Evolutionary conservation across 2,888 invertebrate species (phyloP), one percentile per base, ranked within the genome.

Genomic region (Oasisia sp.): DNA sequence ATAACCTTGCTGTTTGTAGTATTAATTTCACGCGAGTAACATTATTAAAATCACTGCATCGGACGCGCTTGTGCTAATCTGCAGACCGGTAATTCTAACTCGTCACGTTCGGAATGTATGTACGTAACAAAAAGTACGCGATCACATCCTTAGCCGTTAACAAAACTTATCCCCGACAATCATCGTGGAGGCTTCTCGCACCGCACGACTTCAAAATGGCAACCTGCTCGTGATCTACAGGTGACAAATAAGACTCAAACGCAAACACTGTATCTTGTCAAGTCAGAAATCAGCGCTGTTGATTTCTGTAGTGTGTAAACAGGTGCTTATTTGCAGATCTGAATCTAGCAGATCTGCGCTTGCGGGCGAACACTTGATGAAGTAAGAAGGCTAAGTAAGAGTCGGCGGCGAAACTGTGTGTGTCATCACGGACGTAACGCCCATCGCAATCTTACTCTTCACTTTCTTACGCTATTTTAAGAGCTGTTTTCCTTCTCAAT

Each of bases 291-390:
- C 74, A 74, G 74, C 74, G 27, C 27, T 19, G 74, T 74, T 74
- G 74, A 74, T 74, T 74, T 74, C 74, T 74, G 74, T 74, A 74
- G 74, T 74, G 74, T 74, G 74, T 74, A 74, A 74, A 74, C 74
- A 74, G 74, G 74, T 74, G 74, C 74, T 74, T 74, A 74, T 74
- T 74, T 74, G 74, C 74, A 74, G 74, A 74, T 74, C 74, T 74
- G 74, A 74, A 74, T 74, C 74, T 74, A 74, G 74, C 74, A 74
- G 74, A 74, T 74, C 74, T 74, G 74, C 74, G n/a, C 27, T 74
- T 74, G 74, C 74, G 74, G 74, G 74, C 74, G 19, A 74, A 5
- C 74, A 19, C 7, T 19, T 5, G 27, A 19, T 74, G 74, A 74
- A 74, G 74, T 4, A 38, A 4, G 74, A 74, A 27, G 19, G 14